phyloP scores from a whole-genome alignment of 2,113 vertebrate genomes.

The Rhinoptilus africanus region DNA sequence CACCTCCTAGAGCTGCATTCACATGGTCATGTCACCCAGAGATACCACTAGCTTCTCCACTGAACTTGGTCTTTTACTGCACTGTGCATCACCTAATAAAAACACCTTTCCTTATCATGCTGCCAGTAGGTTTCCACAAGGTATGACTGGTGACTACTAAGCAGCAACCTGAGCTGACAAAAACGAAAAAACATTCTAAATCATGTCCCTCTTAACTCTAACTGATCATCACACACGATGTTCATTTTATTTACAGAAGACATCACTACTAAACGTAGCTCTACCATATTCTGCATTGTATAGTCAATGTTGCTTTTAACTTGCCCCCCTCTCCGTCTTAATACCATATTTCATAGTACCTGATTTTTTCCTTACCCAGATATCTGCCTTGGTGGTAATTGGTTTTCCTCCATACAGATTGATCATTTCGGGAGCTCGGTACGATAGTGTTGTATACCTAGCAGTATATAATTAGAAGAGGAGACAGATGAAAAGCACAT shows the following conservation, averaged over 20 bases:
- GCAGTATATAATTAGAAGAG: background rate
- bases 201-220: background rate
- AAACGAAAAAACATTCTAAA: background rate
- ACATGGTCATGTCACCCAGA: accelerated
- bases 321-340: background rate
- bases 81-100: background rate
- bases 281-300: background rate
- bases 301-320: background rate
- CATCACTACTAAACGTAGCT: background rate
- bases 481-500: background rate
- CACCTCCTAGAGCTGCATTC: background rate
- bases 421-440: constrained; percentile 97
- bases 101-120: background rate
- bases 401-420: constrained; percentile 95
- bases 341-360: background rate
- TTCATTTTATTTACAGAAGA: background rate
- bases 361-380: constrained; percentile 85
- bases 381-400: constrained; percentile 98
- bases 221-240: accelerated
- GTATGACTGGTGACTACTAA: background rate
- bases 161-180: background rate
- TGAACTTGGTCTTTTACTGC: background rate
- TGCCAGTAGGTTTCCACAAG: background rate
- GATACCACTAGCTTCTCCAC: accelerated
- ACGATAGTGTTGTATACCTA: constrained; percentile 96